These are phyloP conservation scores for Lycaon pictus DNA, from an alignment of 2,113 vertebrate genomes.

Conservation along the genomic window DNA sequence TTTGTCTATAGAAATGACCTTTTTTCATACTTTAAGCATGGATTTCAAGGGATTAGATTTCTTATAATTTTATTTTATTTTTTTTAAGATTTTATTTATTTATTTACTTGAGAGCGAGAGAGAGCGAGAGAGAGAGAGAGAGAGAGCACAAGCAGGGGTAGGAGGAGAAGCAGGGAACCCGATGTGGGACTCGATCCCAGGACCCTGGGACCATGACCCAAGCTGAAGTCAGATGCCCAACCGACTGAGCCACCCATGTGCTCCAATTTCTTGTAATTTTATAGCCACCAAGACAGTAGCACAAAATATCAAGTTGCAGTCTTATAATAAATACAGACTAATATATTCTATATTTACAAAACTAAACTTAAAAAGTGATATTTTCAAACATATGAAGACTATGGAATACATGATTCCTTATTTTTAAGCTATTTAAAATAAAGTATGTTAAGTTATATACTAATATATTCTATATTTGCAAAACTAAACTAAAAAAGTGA, in stretches of 20 bases:
- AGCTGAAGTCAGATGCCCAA: too few relatives aligned
- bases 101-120: too few relatives aligned
- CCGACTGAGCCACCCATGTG: too few relatives aligned
- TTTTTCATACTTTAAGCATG: neutral
- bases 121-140: too few relatives aligned
- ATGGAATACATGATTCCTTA: neutral
- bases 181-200: too few relatives aligned
- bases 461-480: neutral
- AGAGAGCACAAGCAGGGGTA: too few relatives aligned
- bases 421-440: neutral
- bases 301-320: neutral
- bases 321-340: neutral
- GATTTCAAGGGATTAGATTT: neutral
- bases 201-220: too few relatives aligned
- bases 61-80: neutral
- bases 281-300: neutral
- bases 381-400: neutral
- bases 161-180: too few relatives aligned
- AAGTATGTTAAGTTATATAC: neutral
- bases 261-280: neutral
- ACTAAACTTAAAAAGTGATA: neutral
- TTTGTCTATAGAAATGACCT: neutral
- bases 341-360: neutral
- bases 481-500: neutral
- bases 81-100: too few relatives aligned